These are phyloP conservation scores for Caenorhabditis macrosperma DNA, from an alignment of 2,888 invertebrate genomes.

Conservation along the genomic window DNA sequence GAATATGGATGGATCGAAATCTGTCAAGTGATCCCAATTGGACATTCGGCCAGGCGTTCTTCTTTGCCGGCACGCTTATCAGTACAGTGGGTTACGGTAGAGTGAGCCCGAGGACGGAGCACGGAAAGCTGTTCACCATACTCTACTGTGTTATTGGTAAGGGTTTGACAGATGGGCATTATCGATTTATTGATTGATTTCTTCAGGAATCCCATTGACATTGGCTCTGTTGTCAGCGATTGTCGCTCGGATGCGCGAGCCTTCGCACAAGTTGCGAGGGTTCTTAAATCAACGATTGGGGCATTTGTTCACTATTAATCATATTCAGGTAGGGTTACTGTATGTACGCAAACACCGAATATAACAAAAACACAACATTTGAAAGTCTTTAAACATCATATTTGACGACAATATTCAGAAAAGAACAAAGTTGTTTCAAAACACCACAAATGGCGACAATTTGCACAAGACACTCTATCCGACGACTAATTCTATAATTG, in stretches of 20 bases:
- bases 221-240: slow-evolving; percentile 89
- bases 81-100: slow-evolving; percentile 95
- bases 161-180: background rate
- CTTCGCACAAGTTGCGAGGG: slow-evolving; percentile 86
- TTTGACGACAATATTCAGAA: no score
- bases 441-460: no score
- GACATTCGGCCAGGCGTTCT: slow-evolving; percentile 92
- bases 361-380: background rate
- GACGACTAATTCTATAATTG: slow-evolving; percentile 18
- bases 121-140: slow-evolving; percentile 91
- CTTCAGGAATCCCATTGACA: slow-evolving; percentile 87
- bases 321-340: slow-evolving; percentile 74
- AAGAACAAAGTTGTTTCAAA: no score
- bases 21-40: slow-evolving; percentile 89
- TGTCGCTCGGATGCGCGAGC: slow-evolving; percentile 87
- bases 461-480: no score
- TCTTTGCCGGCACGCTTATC: slow-evolving; percentile 90
- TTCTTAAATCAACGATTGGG: slow-evolving; percentile 86
- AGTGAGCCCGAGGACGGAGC: slow-evolving; percentile 89
- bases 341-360: no score
- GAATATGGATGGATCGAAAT: slow-evolving; percentile 85
- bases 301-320: slow-evolving; percentile 84
- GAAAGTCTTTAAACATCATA: no score
- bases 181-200: background rate
- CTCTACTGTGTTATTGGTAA: slow-evolving; percentile 86